phyloP scores from a whole-genome alignment of 2,113 vertebrate genomes.

The Solea solea region DNA sequence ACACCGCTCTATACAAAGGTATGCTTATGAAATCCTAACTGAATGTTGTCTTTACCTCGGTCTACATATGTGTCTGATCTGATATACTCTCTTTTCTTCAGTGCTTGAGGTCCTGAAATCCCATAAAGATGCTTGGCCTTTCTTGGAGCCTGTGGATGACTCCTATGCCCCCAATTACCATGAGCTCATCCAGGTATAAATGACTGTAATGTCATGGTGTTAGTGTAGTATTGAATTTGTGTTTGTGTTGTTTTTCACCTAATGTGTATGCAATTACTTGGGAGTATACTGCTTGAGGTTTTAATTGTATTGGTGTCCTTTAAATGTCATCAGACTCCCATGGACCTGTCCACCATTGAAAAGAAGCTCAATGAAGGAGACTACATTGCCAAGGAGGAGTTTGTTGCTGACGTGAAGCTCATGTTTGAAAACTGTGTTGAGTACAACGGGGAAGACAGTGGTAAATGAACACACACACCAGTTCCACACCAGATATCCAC shows the following conservation, averaged over 20 bases:
- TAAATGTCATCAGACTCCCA: slow-evolving; percentile 85
- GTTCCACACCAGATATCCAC: background rate
- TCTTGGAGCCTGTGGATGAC: slow-evolving; percentile 96
- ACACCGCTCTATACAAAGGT: slow-evolving; percentile 98
- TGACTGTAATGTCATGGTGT: background rate
- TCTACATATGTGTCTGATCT: background rate
- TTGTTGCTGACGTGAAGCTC: slow-evolving; percentile 94
- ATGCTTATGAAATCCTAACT: background rate
- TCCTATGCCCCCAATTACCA: slow-evolving; percentile 96
- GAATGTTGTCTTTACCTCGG: background rate
- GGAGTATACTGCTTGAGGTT: background rate
- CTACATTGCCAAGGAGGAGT: slow-evolving; percentile 95
- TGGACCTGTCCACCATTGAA: slow-evolving; percentile 98
- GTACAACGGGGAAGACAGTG: slow-evolving; percentile 96
- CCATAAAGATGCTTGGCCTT: slow-evolving; percentile 98
- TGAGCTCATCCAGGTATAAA: slow-evolving; percentile 93
- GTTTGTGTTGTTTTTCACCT: background rate
- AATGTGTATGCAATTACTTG: background rate
- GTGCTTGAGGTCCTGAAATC: slow-evolving; percentile 94
- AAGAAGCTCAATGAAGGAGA: slow-evolving; percentile 92
- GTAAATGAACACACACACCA: slow-evolving; percentile 79
- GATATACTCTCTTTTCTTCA: slow-evolving; percentile 54
- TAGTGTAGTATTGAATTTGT: background rate
- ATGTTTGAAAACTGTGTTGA: slow-evolving; percentile 97
- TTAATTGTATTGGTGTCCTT: background rate